Base-by-base conservation (phyloP, 2,797 vertebrate genomes). In the Aldrovandia affinis region DNA sequence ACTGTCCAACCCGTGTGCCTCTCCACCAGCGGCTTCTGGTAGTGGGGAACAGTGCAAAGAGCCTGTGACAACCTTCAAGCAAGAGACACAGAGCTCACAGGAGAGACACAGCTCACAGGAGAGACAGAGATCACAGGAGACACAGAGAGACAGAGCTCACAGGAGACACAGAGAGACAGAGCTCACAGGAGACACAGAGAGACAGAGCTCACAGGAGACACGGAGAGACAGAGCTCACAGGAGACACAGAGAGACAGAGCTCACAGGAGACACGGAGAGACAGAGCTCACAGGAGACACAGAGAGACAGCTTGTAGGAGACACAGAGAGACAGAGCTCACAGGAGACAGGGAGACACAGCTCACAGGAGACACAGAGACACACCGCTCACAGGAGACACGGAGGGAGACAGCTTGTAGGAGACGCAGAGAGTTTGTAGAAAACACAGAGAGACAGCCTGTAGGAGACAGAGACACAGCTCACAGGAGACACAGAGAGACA, bases 1-100 rank as follows among this genome's bases (percentile, higher is more conserved):
- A 86, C 63, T 14, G 20, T 80, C 81, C 85, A 79, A 79, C 90
- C 85, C 70, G 52, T 30, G 75, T 92, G 90, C 82, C 86, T 90
- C 65, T 90, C 90, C n/a, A 91, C 91, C 83, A 89, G 87, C 0
- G 91, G 86, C 68, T 63, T 81, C 85, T 87, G 82, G 61, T 59
- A 10, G 50, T 55, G 63, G 83, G 73, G 15, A 87, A 78, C 94
- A 94, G 68, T 5, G 12, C 18, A 30, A 73, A 73, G 78, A 65
- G n/a, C 15, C 47, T n/a, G 54, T 55, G 15, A 73, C 30, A 70
- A 22, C 47, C 54, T n/a, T n/a, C 61, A 70, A 6, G 42, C 61
- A 50, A 42, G 15, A 9, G 33, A n/a, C 70, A 36, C 68, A 57
- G 22, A 75, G 65, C 25, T 20, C 65, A 73, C 63, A 81, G 36